A percentile compares a stretch with the other conserved stretches of the same genome.
Conservation (phyloP, 2,113 vertebrate species). For the Corvus hawaiiensis region DNA sequence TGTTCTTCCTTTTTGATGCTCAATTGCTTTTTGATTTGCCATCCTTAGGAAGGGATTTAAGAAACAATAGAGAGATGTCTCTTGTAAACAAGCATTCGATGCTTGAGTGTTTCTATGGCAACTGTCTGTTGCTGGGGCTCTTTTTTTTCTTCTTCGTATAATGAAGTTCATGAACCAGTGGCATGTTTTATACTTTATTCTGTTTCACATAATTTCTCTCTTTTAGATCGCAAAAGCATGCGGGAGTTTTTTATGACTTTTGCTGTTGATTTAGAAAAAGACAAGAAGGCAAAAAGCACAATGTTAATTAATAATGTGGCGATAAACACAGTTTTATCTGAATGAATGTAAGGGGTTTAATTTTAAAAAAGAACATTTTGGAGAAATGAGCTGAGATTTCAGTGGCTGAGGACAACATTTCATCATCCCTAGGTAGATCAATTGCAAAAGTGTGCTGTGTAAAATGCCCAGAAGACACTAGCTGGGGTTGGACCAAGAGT, state of each 20-base stretch:
- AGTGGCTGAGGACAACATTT: background rate
- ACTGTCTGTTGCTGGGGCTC: conserved; percentile 85
- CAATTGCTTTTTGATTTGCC: conserved; percentile 79
- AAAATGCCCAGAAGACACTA: background rate
- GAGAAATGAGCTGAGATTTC: conserved; percentile 70
- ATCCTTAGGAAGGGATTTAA: conserved; percentile 75
- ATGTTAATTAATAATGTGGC: conserved; percentile 68
- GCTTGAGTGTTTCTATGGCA: conserved; percentile 89
- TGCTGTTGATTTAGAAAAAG: conserved; percentile 59
- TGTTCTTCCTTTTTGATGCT: conserved; percentile 75
- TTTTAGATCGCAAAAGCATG: conserved; percentile 78
- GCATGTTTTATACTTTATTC: conserved; percentile 77
- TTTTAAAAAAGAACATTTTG: conserved; percentile 71
- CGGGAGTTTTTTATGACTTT: conserved; percentile 74
- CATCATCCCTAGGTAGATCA: background rate
- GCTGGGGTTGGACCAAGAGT: background rate
- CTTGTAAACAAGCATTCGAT: conserved; percentile 87
- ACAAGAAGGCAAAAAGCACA: conserved; percentile 71
- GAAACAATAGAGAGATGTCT: conserved; percentile 82
- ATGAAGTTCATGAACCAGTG: conserved; percentile 79
- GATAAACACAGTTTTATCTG: conserved; percentile 64
- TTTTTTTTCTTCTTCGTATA: conserved; percentile 75
- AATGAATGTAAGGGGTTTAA: conserved; percentile 75
- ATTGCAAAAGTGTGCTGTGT: background rate
- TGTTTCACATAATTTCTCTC: conserved; percentile 74